A percentile compares a stretch with the other conserved stretches of the same genome.
phyloP scores from a whole-genome alignment of 2,888 invertebrate genomes.

The Ectemnius lituratus region DNA sequence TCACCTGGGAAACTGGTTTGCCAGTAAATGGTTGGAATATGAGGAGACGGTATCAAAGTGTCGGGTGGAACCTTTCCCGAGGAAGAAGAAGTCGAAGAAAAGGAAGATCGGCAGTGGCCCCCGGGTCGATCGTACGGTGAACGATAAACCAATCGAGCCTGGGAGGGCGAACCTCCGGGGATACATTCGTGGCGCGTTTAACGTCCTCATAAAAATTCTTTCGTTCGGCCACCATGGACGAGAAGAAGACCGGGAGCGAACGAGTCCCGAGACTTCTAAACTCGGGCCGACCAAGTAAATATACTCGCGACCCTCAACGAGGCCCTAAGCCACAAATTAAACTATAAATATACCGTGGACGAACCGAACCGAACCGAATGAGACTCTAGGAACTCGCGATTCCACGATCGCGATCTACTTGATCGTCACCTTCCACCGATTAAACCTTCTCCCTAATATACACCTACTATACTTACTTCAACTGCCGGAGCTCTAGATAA shows the following conservation, averaged over 20 bases:
- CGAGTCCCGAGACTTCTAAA: conserved; percentile 60
- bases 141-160: conserved; percentile 61
- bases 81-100: conserved; percentile 11
- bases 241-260: conserved; percentile 53
- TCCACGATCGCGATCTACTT: conserved; percentile 17
- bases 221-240: conserved; percentile 56
- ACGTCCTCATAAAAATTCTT: conserved; percentile 73
- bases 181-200: conserved; percentile 62
- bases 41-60: background rate
- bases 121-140: conserved; percentile 55
- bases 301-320: conserved; percentile 73
- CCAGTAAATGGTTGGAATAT: background rate
- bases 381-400: conserved; percentile 51
- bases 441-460: no score
- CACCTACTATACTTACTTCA: no score
- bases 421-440: no score
- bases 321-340: conserved; percentile 74
- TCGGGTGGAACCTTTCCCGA: background rate
- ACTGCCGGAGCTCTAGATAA: no score
- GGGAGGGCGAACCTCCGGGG: conserved; percentile 43
- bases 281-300: conserved; percentile 70
- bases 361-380: conserved; percentile 59
- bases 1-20: background rate
- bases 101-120: conserved; percentile 35
- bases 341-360: conserved; percentile 73